Percentiles rank a stretch among this genome's conserved stretches.
phyloP scores from a whole-genome alignment of 2,113 vertebrate species.

The Rhinolophus ferrumequinum region DNA sequence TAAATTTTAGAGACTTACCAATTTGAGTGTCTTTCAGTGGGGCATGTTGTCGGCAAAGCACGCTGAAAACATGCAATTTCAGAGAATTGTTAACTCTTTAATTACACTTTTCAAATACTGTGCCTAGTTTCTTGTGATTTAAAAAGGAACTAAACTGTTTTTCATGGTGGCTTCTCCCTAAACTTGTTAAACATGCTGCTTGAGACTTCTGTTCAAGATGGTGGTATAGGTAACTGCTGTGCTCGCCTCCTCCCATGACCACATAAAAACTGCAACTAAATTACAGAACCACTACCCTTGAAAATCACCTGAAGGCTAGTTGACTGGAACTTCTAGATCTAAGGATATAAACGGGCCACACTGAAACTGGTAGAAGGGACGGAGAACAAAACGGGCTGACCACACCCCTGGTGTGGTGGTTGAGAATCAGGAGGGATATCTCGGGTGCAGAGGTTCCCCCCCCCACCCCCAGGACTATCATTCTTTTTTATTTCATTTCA shows the following conservation, averaged over 20 bases:
- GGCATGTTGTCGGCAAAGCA: slow-evolving; percentile 85
- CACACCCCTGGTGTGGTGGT: background rate
- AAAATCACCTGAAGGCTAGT: background rate
- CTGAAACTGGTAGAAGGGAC: background rate
- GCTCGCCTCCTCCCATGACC: background rate
- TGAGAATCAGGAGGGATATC: background rate
- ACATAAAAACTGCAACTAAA: background rate
- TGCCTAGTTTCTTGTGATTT: slow-evolving; percentile 55
- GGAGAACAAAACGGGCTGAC: background rate
- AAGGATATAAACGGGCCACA: background rate
- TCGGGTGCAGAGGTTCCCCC: background rate
- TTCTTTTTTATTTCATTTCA: background rate
- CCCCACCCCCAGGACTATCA: too few relatives aligned
- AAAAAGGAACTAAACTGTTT: slow-evolving; percentile 46
- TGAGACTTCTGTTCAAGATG: background rate
- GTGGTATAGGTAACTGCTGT: background rate
- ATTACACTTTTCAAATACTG: slow-evolving; percentile 27
- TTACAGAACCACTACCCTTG: background rate
- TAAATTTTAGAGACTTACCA: slow-evolving; percentile 65
- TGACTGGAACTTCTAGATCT: background rate
- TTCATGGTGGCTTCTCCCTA: background rate
- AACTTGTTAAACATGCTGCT: background rate
- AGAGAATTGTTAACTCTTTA: slow-evolving; percentile 62
- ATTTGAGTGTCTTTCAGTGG: background rate
- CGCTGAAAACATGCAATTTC: slow-evolving; percentile 82